These are phyloP conservation scores for Microctonus hyperodae DNA, from an alignment of 2,888 invertebrate genomes.

Conservation along the genomic window DNA sequence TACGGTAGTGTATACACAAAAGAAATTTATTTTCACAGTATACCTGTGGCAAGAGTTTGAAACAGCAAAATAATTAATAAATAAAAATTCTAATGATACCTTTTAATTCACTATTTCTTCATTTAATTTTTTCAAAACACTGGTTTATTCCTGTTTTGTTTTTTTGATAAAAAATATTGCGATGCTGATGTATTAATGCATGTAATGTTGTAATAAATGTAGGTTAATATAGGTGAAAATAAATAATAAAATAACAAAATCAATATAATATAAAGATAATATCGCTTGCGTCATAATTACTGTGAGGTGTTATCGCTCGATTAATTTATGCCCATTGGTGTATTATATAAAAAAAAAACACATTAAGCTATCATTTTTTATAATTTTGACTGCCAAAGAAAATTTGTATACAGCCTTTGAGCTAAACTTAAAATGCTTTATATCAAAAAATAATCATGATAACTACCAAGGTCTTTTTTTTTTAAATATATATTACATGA, in stretches of 20 bases:
- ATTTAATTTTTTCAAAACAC: too few relatives aligned
- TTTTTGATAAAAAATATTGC: background rate
- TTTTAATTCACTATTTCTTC: too few relatives aligned
- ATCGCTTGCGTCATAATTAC: conserved; percentile 25
- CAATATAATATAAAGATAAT: conserved; percentile 33
- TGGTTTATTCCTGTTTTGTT: too few relatives aligned
- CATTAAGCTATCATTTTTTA: too few relatives aligned
- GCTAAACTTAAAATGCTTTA: background rate
- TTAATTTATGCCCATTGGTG: background rate
- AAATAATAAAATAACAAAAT: conserved; percentile 21
- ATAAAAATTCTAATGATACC: too few relatives aligned
- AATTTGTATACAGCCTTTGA: background rate
- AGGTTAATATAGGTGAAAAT: too few relatives aligned
- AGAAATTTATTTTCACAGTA: background rate
- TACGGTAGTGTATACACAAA: background rate
- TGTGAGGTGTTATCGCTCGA: background rate
- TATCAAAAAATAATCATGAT: background rate
- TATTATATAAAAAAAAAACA: background rate
- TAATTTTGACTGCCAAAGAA: too few relatives aligned
- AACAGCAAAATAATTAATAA: background rate
- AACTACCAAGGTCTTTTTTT: background rate
- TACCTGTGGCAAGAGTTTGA: background rate
- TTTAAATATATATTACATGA: background rate
- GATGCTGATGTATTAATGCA: background rate
- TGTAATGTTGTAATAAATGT: too few relatives aligned